These are phyloP conservation scores for Mamestra configurata DNA, from an alignment of 1,140 invertebrate genomes.

Conservation along the genomic window DNA sequence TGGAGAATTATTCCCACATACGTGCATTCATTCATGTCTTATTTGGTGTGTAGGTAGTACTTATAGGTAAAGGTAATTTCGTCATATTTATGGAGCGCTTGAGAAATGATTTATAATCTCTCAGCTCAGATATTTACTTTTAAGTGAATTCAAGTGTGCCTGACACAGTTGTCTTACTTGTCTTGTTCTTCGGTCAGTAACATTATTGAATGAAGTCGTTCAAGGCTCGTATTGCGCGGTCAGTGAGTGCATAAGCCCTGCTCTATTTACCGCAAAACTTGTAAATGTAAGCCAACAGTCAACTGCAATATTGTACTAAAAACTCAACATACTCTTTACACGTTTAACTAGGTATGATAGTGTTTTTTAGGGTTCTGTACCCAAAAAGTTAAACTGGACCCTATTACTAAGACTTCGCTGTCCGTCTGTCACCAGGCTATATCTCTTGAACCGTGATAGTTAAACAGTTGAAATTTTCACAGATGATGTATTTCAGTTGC, in stretches of 20 bases:
- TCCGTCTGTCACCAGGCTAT: too few species aligned
- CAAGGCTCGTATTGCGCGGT: conserved; percentile 59
- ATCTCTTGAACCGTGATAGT: too few species aligned
- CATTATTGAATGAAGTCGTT: conserved; percentile 56
- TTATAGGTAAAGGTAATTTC: background rate
- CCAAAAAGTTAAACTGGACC: too few species aligned
- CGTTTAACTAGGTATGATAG: background rate
- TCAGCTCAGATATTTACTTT: background rate
- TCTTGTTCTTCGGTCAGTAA: conserved; percentile 36
- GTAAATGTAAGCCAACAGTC: conserved; percentile 15
- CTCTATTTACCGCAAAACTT: conserved; percentile 52
- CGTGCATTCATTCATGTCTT: conserved; percentile 13
- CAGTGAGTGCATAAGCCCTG: conserved; percentile 49
- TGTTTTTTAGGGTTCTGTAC: too few species aligned
- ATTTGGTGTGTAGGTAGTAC: too few species aligned
- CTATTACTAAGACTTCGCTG: too few species aligned
- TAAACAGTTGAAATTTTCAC: too few species aligned
- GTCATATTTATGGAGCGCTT: background rate
- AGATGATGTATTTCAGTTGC: too few species aligned
- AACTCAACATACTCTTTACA: background rate
- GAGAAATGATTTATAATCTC: background rate
- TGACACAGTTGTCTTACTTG: too few species aligned
- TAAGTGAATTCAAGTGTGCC: background rate
- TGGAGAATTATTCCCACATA: conserved; percentile 22
- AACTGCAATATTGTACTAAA: conserved; percentile 4